phyloP scores from a whole-genome alignment of 2,113 vertebrate genomes.

The Alexandromys fortis region DNA sequence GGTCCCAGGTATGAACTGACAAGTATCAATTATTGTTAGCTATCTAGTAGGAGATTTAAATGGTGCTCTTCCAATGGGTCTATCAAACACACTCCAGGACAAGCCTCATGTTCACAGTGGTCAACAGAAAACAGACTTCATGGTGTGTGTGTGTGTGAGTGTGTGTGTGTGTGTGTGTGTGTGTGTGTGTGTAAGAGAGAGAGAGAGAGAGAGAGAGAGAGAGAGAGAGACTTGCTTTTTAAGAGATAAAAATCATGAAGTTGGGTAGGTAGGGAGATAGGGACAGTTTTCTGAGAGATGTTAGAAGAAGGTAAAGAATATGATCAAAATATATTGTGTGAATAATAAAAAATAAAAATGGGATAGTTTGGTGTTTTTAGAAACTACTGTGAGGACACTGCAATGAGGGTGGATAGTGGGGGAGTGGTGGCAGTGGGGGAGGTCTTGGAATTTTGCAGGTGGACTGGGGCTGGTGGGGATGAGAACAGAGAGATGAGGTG shows the following conservation, averaged over 20 bases:
- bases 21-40: neutral
- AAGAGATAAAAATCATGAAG: neutral
- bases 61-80: neutral
- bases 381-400: neutral
- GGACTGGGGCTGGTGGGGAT: neutral
- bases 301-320: neutral
- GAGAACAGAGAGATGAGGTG: neutral
- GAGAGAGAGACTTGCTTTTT: neutral
- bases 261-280: neutral
- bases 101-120: neutral
- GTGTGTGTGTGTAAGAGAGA: neutral
- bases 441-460: neutral
- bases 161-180: neutral
- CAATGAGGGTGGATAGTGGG: neutral
- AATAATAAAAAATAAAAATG: neutral
- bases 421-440: neutral
- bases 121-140: neutral
- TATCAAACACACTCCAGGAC: neutral
- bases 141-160: neutral
- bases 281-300: neutral
- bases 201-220: neutral
- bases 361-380: neutral
- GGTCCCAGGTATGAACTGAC: neutral
- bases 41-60: neutral
- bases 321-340: neutral